Percentiles rank a stretch among this genome's conserved stretches.
Evolutionary conservation across 2,888 invertebrate genomes (phyloP).

Genomic region (Acrobasis consociella): DNA sequence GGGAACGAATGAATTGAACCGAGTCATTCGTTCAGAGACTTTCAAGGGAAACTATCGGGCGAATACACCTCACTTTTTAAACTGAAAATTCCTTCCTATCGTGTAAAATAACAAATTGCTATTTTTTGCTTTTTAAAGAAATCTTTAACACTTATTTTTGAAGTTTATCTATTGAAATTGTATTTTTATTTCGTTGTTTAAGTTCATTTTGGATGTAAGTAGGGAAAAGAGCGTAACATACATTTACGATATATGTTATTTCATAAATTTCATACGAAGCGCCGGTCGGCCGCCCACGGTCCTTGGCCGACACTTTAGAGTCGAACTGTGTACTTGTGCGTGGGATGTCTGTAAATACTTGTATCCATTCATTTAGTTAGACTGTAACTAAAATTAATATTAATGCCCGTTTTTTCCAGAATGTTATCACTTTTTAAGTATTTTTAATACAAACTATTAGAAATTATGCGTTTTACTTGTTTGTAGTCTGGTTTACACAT

Average conservation of each 20-base stretch:
- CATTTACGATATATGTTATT: conserved; percentile 47
- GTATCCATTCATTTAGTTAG: too few species aligned
- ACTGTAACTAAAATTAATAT: too few species aligned
- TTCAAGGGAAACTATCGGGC: too few species aligned
- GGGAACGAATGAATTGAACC: too few species aligned
- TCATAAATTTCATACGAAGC: neutral
- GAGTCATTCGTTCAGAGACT: too few species aligned
- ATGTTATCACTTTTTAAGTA: too few species aligned
- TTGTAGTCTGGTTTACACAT: too few species aligned
- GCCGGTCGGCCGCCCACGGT: conserved; percentile 44
- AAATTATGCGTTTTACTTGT: too few species aligned
- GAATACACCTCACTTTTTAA: conserved; percentile 36
- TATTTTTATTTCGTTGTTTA: conserved; percentile 61
- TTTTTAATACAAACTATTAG: too few species aligned
- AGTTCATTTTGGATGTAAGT: conserved; percentile 73
- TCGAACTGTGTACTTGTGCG: conserved; percentile 18
- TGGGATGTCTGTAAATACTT: neutral
- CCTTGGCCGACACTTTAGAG: neutral
- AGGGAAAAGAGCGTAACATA: conserved; percentile 66
- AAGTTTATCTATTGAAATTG: conserved; percentile 62
- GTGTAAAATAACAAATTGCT: conserved; percentile 70
- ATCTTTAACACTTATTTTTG: conserved; percentile 67
- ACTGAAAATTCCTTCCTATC: conserved; percentile 64
- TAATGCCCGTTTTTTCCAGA: too few species aligned
- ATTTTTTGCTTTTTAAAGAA: conserved; percentile 65